Base-by-base conservation (phyloP, 2,797 vertebrate genomes). In the Acropternis orthonyx region DNA sequence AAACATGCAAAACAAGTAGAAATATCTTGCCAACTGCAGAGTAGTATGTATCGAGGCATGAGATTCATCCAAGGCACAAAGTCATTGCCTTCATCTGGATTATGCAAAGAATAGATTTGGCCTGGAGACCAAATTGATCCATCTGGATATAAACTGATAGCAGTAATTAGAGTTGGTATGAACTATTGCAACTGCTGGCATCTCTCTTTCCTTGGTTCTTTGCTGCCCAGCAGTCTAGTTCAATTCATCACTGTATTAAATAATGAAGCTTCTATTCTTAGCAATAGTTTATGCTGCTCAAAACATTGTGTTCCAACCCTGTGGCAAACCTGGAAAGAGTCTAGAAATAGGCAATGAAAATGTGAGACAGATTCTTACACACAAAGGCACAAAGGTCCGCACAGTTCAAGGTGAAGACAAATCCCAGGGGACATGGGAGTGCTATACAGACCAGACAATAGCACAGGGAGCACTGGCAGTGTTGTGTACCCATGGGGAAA, bases 341-440 rank as follows among this genome's bases (percentile, higher is more conserved):
- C 73, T 90, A 80, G 43, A 89, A 89, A 86, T 10, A 88, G 27
- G 41, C 65, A 92, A 34, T 5, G 10, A 72, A 80, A 89, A 75
- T 17, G 23, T 46, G 55, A 83, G 74, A 59, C 4, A 52, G 44
- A 56, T 79, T 79, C 30, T 27, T 65, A 37, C 24, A 27, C 27
- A 52, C 17, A 71, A 69, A 87, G 22, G 62, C 62, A 62, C 7
- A 78, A 82, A 85, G 37, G 23, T 13, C 43, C 30, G 54, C 30
- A 51, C 5, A 51, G 79, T 67, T 88, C 79, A 92, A 94, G 88
- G 73, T 85, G 46, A 82, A 96, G 68, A 93, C 27, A 82, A 83
- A 80, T 55, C 71, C 56, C 46, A 55, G 30, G 36, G 22, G 46
- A 72, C 4, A 7, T 19, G 85, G 44, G 27, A 87, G 52, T 37